phyloP scores from a whole-genome alignment of 2,888 invertebrate species.

The Ophion slaviceki region DNA sequence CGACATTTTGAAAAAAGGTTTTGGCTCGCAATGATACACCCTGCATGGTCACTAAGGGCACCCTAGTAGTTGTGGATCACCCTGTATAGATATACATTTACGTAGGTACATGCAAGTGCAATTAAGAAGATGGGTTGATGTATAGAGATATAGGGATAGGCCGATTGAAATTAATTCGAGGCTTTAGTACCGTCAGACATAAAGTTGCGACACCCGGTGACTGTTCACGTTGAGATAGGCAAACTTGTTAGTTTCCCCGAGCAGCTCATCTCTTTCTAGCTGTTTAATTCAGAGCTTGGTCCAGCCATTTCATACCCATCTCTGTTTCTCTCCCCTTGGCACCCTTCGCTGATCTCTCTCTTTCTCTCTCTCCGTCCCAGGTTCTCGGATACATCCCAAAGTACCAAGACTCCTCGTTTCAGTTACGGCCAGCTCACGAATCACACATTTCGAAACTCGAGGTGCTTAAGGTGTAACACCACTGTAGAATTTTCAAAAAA shows the following conservation, averaged over 20 bases:
- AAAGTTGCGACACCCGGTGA: slow-evolving; percentile 71
- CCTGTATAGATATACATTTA: not conserved
- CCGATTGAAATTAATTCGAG: slow-evolving; percentile 83
- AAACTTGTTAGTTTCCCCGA: slow-evolving; percentile 56
- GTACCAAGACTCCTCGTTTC: slow-evolving; percentile 34
- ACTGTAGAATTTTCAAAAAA: too few relatives aligned
- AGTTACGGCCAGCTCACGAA: not conserved
- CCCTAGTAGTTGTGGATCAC: not conserved
- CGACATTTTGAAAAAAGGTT: not conserved
- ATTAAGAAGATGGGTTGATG: slow-evolving; percentile 20
- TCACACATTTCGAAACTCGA: slow-evolving; percentile 41
- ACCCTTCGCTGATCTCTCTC: not conserved
- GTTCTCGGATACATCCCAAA: slow-evolving; percentile 21
- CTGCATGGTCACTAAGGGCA: not conserved
- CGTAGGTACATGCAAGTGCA: not conserved
- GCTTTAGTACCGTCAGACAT: slow-evolving; percentile 76
- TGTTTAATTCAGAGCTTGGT: slow-evolving; percentile 32
- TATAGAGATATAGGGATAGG: slow-evolving; percentile 73
- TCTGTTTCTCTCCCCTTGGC: not conserved
- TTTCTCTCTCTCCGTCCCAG: not conserved
- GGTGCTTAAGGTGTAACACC: not conserved
- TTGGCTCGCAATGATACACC: too few relatives aligned
- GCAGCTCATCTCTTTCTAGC: slow-evolving; percentile 26
- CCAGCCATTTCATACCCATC: slow-evolving; percentile 14
- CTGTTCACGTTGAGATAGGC: slow-evolving; percentile 66